Percentiles rank a stretch among this genome's conserved stretches.
Evolutionary conservation across 2,113 vertebrate species (phyloP).

Genomic region (Tragelaphus scriptus): DNA sequence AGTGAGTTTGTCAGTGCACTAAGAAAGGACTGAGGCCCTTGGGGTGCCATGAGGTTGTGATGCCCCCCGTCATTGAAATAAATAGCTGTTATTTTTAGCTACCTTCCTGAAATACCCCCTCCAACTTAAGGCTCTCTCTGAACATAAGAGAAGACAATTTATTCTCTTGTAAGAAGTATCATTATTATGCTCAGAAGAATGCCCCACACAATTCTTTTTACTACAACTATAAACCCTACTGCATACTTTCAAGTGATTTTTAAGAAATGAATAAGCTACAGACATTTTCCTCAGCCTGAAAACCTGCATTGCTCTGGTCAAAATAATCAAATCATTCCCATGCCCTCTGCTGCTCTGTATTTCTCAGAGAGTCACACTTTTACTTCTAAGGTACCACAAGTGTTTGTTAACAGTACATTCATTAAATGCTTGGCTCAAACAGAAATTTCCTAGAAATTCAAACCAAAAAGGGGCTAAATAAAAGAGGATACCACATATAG

Average conservation of each 20-base stretch:
- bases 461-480: neutral
- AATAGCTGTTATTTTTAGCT: neutral
- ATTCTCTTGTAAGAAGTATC: neutral
- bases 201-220: neutral
- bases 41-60: neutral
- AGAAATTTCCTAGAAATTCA: slow-evolving; percentile 43
- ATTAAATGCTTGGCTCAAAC: slow-evolving; percentile 21
- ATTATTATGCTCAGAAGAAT: neutral
- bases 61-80: neutral
- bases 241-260: neutral
- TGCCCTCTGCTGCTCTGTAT: neutral
- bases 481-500: neutral
- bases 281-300: slow-evolving; percentile 11
- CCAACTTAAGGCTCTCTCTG: neutral
- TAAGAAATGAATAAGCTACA: slow-evolving; percentile 18
- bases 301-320: slow-evolving; percentile 27
- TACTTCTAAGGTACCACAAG: slow-evolving; percentile 19
- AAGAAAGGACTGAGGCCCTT: neutral
- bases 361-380: slow-evolving; percentile 47
- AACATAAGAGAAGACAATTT: neutral
- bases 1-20: neutral
- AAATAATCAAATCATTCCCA: slow-evolving; percentile 10
- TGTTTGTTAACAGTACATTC: slow-evolving; percentile 44
- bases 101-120: neutral
- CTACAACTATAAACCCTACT: neutral